phyloP scores from a whole-genome alignment of 2,797 vertebrate genomes.

The Oryzias sinensis region DNA sequence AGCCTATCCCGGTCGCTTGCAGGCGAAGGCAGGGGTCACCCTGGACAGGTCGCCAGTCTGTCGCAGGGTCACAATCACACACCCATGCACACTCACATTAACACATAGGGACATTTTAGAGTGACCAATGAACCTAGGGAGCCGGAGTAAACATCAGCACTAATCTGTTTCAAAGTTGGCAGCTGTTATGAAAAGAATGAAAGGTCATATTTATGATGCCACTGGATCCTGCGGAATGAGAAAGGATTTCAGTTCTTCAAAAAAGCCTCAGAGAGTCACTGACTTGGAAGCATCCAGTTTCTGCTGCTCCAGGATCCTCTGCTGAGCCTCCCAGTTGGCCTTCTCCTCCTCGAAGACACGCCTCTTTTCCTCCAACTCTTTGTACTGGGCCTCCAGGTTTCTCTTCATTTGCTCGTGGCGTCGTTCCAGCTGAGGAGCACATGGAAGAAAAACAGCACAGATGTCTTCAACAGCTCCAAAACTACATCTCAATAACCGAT shows the following conservation, averaged over 20 bases:
- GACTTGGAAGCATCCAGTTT: slow-evolving; percentile 80
- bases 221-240: too few relatives aligned
- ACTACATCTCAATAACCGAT: too few relatives aligned
- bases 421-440: slow-evolving; percentile 70
- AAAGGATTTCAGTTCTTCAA: not conserved
- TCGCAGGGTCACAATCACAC: too few relatives aligned
- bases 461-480: not conserved
- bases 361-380: slow-evolving; percentile 81
- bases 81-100: too few relatives aligned
- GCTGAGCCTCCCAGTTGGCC: slow-evolving; percentile 78
- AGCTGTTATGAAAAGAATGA: not conserved
- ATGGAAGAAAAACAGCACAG: not conserved
- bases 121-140: too few relatives aligned
- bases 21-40: too few relatives aligned
- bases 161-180: too few relatives aligned
- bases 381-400: slow-evolving; percentile 82
- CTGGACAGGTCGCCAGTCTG: too few relatives aligned
- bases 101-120: too few relatives aligned
- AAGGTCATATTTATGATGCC: not conserved
- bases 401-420: slow-evolving; percentile 82
- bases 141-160: too few relatives aligned
- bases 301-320: slow-evolving; percentile 80
- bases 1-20: too few relatives aligned
- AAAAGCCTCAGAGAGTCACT: slow-evolving; percentile 37
- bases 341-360: slow-evolving; percentile 78